Conservation (phyloP, 2,888 invertebrate species). For the Saturnia japonica region DNA sequence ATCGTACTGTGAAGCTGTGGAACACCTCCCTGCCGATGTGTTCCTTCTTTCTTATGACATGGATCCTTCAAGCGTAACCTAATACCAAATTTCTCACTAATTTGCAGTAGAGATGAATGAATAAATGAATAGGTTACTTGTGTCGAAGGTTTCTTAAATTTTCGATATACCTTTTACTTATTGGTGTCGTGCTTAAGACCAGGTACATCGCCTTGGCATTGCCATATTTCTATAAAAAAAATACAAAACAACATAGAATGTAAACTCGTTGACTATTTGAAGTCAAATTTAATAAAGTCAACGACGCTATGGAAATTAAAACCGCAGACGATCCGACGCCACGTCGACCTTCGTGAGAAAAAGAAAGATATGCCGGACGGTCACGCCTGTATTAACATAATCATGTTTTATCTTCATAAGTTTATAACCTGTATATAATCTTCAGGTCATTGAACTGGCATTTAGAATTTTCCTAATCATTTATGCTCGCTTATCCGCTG, state of each 20-base stretch:
- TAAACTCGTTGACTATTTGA: background rate
- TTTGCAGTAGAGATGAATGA: too few relatives aligned
- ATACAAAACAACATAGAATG: background rate
- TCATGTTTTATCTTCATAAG: conserved; percentile 63
- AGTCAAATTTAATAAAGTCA: conserved; percentile 48
- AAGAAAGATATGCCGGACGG: conserved; percentile 57
- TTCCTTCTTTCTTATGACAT: too few relatives aligned
- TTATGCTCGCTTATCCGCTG: background rate
- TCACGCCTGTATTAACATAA: conserved; percentile 65
- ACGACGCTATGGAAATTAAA: conserved; percentile 43
- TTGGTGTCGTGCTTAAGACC: too few relatives aligned
- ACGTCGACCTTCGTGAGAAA: conserved; percentile 65
- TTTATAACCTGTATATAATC: conserved; percentile 33
- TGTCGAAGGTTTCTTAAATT: too few relatives aligned
- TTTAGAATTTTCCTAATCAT: background rate
- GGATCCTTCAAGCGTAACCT: too few relatives aligned
- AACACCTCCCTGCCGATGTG: too few relatives aligned
- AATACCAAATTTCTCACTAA: too few relatives aligned
- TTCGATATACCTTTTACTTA: too few relatives aligned
- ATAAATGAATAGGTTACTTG: too few relatives aligned
- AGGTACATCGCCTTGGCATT: too few relatives aligned
- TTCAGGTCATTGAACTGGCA: background rate
- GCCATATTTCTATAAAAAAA: background rate
- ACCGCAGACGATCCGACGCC: conserved; percentile 71
- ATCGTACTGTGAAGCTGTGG: too few relatives aligned